Conservation (phyloP, 2,888 invertebrate species). For the Caenorhabditis angaria region DNA sequence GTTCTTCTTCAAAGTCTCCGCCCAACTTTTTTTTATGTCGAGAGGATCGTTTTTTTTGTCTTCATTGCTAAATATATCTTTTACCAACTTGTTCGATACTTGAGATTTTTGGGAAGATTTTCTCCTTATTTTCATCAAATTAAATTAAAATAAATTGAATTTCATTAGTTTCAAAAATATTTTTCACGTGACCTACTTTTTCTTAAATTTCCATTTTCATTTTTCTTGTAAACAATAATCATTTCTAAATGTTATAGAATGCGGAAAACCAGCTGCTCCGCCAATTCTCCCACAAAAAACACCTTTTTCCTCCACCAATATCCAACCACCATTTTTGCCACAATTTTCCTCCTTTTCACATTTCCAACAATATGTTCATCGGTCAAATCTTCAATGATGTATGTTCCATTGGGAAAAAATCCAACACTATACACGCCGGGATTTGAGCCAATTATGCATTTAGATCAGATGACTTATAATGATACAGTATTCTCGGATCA, state of each 20-base stretch:
- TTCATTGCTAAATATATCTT: too few species aligned
- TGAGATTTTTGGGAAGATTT: too few species aligned
- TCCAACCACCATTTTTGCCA: conserved; percentile 11
- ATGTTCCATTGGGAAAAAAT: conserved; percentile 60
- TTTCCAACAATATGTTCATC: conserved; percentile 16
- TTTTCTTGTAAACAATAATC: not conserved
- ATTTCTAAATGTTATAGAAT: conserved; percentile 20
- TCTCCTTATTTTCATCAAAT: too few species aligned
- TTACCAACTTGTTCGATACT: too few species aligned
- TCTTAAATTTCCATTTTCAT: not conserved
- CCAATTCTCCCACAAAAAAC: too few species aligned
- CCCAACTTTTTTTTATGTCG: too few species aligned
- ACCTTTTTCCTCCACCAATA: not conserved
- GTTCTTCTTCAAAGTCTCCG: too few species aligned
- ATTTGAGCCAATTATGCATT: conserved; percentile 69
- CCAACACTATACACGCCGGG: conserved; percentile 70
- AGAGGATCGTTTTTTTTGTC: too few species aligned
- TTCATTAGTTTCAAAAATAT: not conserved
- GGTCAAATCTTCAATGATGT: conserved; percentile 43
- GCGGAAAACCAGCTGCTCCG: conserved; percentile 29
- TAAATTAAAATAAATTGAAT: too few species aligned
- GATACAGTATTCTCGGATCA: conserved; percentile 76
- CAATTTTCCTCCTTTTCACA: conserved; percentile 14
- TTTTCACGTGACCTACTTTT: not conserved
- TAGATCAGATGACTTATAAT: conserved; percentile 66